phyloP scores from a whole-genome alignment of 2,113 vertebrate species.

The Glaucomys volans region DNA sequence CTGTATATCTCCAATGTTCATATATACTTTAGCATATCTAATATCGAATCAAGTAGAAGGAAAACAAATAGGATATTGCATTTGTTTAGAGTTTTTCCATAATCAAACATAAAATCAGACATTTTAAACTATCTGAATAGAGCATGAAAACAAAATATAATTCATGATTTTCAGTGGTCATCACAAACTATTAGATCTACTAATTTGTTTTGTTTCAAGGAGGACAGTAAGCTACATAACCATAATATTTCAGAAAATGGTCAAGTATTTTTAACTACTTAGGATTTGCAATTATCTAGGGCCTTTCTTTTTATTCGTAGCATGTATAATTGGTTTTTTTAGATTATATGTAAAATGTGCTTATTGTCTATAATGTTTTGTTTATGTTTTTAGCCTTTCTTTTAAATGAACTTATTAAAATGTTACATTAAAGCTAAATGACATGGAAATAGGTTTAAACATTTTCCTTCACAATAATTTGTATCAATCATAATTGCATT shows the following conservation, averaged over 20 bases:
- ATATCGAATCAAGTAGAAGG: constrained; percentile 51
- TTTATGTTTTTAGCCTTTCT: constrained; percentile 35
- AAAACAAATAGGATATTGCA: not conserved
- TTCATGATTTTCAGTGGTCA: not conserved
- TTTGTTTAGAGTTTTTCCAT: not conserved
- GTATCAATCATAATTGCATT: constrained; percentile 33
- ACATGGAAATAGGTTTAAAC: constrained; percentile 15
- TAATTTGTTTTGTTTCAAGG: not conserved
- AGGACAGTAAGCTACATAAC: not conserved
- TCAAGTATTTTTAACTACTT: constrained; percentile 12
- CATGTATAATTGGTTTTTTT: not conserved
- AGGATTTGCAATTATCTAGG: not conserved
- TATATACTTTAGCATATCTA: constrained; percentile 43
- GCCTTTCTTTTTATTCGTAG: constrained; percentile 55
- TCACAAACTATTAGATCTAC: not conserved
- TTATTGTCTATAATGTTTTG: constrained; percentile 7
- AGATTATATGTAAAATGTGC: not conserved
- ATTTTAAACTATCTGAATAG: constrained; percentile 27
- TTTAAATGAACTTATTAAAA: constrained; percentile 59
- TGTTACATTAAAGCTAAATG: constrained; percentile 56
- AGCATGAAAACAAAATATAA: constrained; percentile 14
- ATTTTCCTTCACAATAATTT: constrained; percentile 38
- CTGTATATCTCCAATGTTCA: not conserved
- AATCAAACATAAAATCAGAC: not conserved
- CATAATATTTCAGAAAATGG: not conserved